These are phyloP conservation scores for Esperia sulphurella DNA, from an alignment of 2,888 invertebrate genomes.

Conservation along the genomic window DNA sequence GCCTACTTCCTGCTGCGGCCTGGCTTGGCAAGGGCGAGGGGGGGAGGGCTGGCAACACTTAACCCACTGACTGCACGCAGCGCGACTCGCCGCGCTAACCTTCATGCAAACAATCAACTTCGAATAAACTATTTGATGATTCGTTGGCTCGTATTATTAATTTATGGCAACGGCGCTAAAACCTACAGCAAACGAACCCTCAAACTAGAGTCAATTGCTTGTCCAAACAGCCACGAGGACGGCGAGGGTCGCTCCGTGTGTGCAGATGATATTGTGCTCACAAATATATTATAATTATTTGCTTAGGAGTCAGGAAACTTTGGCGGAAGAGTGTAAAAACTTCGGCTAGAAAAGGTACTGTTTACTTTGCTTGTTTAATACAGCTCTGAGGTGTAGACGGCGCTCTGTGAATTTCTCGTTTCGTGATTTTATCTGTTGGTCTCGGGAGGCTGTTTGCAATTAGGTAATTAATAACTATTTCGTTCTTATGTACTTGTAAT, in stretches of 20 bases:
- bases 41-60: not conserved
- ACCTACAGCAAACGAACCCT: slow-evolving; percentile 47
- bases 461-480: too few species aligned
- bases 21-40: too few species aligned
- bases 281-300: slow-evolving; percentile 4
- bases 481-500: too few species aligned
- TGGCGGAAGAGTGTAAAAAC: slow-evolving; percentile 17
- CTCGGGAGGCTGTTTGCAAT: not conserved
- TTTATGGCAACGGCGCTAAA: slow-evolving; percentile 47
- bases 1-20: slow-evolving; percentile 30
- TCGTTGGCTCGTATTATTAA: slow-evolving; percentile 38
- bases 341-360: not conserved
- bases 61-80: not conserved
- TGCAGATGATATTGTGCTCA: not conserved
- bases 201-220: slow-evolving; percentile 34
- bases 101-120: slow-evolving; percentile 9
- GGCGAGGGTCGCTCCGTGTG: too few species aligned
- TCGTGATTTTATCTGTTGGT: too few species aligned
- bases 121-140: slow-evolving; percentile 29
- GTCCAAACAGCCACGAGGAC: too few species aligned
- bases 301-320: slow-evolving; percentile 13
- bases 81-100: not conserved
- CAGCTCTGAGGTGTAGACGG: not conserved
- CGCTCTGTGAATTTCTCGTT: too few species aligned
- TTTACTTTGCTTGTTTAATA: not conserved